These are phyloP conservation scores for Phalacrocorax aristotelis DNA, from an alignment of 2,113 vertebrate species.

Conservation along the genomic window DNA sequence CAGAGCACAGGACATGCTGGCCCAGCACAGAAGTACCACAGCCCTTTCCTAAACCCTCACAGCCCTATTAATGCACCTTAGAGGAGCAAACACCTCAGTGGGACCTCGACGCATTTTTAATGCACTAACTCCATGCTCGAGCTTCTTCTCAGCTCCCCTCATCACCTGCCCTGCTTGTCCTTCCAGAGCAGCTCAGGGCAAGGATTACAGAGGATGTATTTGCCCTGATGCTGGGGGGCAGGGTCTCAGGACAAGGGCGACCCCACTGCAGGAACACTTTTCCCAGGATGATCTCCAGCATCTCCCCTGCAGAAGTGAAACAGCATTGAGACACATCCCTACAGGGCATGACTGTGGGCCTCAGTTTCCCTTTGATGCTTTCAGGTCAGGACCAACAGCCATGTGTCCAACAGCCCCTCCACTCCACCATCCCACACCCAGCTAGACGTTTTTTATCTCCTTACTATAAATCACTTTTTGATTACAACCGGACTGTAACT, in stretches of 20 bases:
- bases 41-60: neutral
- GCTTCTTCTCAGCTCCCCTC: neutral
- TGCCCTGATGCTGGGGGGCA: neutral
- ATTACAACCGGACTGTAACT: neutral
- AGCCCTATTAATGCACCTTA: neutral
- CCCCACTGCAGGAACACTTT: neutral
- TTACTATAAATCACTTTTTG: neutral
- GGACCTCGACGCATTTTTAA: neutral
- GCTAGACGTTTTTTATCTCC: neutral
- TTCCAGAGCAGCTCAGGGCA: neutral
- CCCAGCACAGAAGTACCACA: rapidly evolving
- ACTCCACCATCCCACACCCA: neutral
- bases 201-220: rapidly evolving
- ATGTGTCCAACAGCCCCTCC: rapidly evolving
- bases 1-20: rapidly evolving
- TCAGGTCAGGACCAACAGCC: neutral
- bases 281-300: neutral
- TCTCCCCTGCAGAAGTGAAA: neutral
- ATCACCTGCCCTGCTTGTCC: neutral
- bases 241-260: neutral
- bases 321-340: rapidly evolving
- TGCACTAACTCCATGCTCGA: neutral
- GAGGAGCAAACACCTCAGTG: neutral
- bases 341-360: rapidly evolving
- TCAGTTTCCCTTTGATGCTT: neutral